These are phyloP conservation scores for Sarcoramphus papa DNA, from an alignment of 2,797 vertebrate species.

Conservation along the genomic window DNA sequence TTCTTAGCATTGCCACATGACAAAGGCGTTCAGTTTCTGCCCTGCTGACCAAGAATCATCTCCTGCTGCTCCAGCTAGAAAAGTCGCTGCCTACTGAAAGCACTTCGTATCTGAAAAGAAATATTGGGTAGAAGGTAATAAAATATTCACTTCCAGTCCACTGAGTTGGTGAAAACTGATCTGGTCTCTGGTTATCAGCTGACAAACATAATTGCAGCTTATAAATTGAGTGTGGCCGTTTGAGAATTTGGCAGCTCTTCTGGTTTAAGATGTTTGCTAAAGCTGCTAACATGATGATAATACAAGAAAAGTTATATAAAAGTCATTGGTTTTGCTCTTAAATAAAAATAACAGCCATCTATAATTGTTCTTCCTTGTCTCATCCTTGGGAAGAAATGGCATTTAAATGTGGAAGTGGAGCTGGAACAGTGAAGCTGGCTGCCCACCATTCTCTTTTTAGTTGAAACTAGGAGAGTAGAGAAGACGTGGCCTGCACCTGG, in stretches of 20 bases:
- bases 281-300: not conserved
- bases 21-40: not conserved
- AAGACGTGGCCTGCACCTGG: not conserved
- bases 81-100: not conserved
- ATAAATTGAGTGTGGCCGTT: slow-evolving; percentile 3
- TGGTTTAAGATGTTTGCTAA: not conserved
- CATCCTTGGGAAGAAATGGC: not conserved
- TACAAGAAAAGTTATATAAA: not conserved
- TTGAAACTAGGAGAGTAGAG: not conserved
- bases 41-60: not conserved
- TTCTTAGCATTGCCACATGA: not conserved
- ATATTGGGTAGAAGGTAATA: not conserved
- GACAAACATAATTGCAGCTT: slow-evolving; percentile 36
- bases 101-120: not conserved
- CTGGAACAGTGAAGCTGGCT: not conserved
- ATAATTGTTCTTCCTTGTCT: not conserved
- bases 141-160: slow-evolving; percentile 22
- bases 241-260: slow-evolving; percentile 18
- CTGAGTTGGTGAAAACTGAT: slow-evolving; percentile 15
- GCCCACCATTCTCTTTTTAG: not conserved
- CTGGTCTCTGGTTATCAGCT: slow-evolving; percentile 30
- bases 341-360: not conserved
- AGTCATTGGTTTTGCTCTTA: not conserved
- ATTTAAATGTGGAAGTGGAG: not conserved
- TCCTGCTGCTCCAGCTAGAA: not conserved